Conservation (phyloP, 1,140 invertebrate genomes). For the Ctenoplectra terminalis region DNA sequence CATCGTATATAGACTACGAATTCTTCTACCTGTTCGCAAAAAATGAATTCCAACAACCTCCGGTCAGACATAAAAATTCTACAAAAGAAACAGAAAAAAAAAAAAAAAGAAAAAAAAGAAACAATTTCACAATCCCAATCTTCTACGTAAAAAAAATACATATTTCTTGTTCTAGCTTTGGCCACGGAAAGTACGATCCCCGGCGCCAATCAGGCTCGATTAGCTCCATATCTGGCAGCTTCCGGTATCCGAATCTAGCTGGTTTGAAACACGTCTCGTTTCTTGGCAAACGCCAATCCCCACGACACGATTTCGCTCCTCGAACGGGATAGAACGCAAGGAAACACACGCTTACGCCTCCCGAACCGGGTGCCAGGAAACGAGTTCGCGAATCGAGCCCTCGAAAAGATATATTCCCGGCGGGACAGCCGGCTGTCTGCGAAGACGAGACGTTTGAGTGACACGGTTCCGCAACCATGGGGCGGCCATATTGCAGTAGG, state of each 20-base stretch:
- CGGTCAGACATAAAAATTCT: no score
- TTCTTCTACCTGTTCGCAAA: background rate
- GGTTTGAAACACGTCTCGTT: background rate
- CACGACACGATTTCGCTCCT: background rate
- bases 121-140: no score
- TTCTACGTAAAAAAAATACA: no score
- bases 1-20: background rate
- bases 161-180: no score
- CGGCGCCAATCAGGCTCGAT: background rate
- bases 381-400: conserved; percentile 33
- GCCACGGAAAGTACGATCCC: no score
- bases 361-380: conserved; percentile 17
- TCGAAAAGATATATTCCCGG: conserved; percentile 40
- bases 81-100: no score
- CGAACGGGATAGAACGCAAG: background rate
- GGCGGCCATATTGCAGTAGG: conserved; percentile 40
- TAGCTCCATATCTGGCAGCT: conserved; percentile 10
- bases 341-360: background rate
- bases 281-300: conserved; percentile 17
- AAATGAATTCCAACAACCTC: no score
- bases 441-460: conserved; percentile 51
- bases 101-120: no score
- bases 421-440: conserved; percentile 12
- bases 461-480: conserved; percentile 43
- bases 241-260: background rate